phyloP scores from a whole-genome alignment of 2,797 vertebrate genomes.

The Eutrigla gurnardus region DNA sequence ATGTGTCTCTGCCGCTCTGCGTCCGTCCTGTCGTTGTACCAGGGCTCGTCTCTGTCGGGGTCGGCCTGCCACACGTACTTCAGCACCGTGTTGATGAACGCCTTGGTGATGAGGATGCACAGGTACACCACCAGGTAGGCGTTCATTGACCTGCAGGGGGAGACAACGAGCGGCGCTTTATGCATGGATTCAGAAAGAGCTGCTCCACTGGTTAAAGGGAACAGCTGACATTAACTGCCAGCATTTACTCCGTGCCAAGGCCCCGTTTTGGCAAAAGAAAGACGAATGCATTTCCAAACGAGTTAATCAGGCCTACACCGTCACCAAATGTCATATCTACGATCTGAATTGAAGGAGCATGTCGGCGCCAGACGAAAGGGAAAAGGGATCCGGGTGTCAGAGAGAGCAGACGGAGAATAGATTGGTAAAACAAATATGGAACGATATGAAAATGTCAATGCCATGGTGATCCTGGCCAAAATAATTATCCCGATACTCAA shows the following conservation, averaged over 20 bases:
- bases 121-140: conserved; percentile 95
- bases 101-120: conserved; percentile 96
- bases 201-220: not conserved
- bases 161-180: not conserved
- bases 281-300: conserved; percentile 8
- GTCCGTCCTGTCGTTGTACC: conserved; percentile 94
- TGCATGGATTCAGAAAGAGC: too few relatives aligned
- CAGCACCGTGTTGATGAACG: conserved; percentile 91
- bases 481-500: too few relatives aligned
- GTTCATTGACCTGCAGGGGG: conserved; percentile 92
- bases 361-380: conserved; percentile 48
- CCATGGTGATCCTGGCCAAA: too few relatives aligned
- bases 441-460: too few relatives aligned
- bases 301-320: conserved; percentile 21
- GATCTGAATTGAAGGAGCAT: conserved; percentile 46
- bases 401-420: too few relatives aligned
- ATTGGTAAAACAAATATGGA: too few relatives aligned
- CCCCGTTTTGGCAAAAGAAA: conserved; percentile 29
- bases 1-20: conserved; percentile 89
- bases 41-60: conserved; percentile 91
- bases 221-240: conserved; percentile 2
- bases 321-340: conserved; percentile 48
- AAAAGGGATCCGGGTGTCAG: conserved; percentile 45
- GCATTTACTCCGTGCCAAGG: conserved; percentile 20
- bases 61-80: conserved; percentile 96